Conservation (phyloP, 2,113 vertebrate species). For the Tinamus guttatus region DNA sequence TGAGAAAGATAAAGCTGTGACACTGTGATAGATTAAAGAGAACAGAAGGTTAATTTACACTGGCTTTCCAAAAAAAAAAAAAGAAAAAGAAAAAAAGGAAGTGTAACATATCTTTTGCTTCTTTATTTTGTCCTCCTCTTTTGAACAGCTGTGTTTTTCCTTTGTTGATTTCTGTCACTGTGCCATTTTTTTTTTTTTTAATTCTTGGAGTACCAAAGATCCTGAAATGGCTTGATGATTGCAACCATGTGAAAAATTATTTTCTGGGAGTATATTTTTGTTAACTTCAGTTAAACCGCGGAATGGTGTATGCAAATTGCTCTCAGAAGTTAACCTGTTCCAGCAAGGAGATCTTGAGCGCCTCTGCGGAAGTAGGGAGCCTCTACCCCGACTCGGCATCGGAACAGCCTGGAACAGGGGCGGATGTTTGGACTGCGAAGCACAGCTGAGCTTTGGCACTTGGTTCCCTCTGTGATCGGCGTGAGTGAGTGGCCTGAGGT, state of each 20-base stretch:
- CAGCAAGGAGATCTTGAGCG: constrained; percentile 24
- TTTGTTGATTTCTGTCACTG: constrained; percentile 56
- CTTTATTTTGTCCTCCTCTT: constrained; percentile 51
- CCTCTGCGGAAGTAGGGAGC: neutral
- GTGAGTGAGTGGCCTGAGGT: constrained; percentile 13
- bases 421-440: neutral
- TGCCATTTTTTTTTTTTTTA: constrained; percentile 66
- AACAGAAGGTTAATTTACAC: constrained; percentile 58
- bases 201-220: constrained; percentile 82
- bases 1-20: constrained; percentile 62
- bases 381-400: neutral
- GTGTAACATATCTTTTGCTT: constrained; percentile 38
- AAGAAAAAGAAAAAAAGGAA: neutral
- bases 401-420: neutral
- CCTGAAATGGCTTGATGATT: constrained; percentile 76
- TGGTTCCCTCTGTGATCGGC: neutral
- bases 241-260: constrained; percentile 38
- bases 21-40: constrained; percentile 43
- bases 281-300: constrained; percentile 31
- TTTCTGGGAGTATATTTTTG: constrained; percentile 47
- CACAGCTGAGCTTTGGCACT: constrained; percentile 1
- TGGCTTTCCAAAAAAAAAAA: constrained; percentile 53
- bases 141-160: constrained; percentile 30
- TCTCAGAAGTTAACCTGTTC: neutral
- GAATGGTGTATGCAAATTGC: constrained; percentile 16